Evolutionary conservation across 2,113 vertebrate genomes (phyloP), one percentile per base, ranked within the genome.

Genomic region (Carettochelys insculpta): DNA sequence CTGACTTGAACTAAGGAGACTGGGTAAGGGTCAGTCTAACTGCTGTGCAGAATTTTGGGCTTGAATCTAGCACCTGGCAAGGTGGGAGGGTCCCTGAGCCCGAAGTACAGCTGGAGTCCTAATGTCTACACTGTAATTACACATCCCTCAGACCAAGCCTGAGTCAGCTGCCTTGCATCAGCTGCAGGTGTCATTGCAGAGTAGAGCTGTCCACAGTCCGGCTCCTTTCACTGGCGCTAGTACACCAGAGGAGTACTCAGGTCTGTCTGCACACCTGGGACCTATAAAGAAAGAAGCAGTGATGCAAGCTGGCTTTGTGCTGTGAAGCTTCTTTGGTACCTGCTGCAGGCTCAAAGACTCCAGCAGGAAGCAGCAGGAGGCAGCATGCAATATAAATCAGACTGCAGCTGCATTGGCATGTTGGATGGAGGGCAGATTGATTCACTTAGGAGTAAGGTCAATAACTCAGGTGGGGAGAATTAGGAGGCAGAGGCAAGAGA

Each of bases 181-280:
- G 54, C 25, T 29, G 54, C 54, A 6, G 5, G 29, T 29, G 54
- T 29, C 25, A 56, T 13, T 56, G 54, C 13, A 29, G 29, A 17
- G 14, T 61, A 61, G 31, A 61, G 13, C 17, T 31, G 25, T 9
- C 84, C 65, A 71, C n/a, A 80, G n/a, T 85, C 52, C 84, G 91
- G 52, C 41, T 77, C 48, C 34, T 82, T 77, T 90, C n/a, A n/a
- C n/a, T n/a, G n/a, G n/a, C n/a, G n/a, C n/a, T n/a, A n/a, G n/a
- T n/a, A n/a, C 86, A n/a, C 61, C 73, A 77, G 86, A 82, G 11
- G n/a, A 90, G 4, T 1, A 1, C 43, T 80, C 77, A 76, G 88
- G 94, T 88, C 91, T 5, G n/a, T 38, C 90, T 52, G 47, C 4
- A 78, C 51, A 73, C 90, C 52, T 83, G 82, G 92, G 94, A 92